phyloP scores from a whole-genome alignment of 2,888 invertebrate genomes.

The Drosophila mayaguana region DNA sequence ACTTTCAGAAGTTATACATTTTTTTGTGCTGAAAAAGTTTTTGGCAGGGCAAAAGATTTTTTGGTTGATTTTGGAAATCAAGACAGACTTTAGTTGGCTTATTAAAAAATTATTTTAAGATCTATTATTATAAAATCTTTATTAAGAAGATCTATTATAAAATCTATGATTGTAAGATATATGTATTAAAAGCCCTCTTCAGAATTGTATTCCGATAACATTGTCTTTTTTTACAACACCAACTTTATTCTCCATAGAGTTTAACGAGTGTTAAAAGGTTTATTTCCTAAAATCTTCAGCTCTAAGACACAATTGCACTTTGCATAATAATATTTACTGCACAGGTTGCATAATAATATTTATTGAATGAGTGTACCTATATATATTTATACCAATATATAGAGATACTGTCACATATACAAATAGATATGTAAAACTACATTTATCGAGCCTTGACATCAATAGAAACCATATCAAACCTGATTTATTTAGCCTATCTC shows the following conservation, averaged over 20 bases:
- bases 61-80: neutral
- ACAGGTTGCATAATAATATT: no score
- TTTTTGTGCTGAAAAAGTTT: neutral
- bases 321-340: neutral
- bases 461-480: neutral
- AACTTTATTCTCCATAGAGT: no score
- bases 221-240: neutral
- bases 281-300: neutral
- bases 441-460: neutral
- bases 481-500: slow-evolving; percentile 6
- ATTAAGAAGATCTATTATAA: neutral
- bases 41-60: no score
- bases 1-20: neutral
- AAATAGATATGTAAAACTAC: neutral
- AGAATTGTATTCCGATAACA: neutral
- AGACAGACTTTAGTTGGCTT: no score
- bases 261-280: no score
- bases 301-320: neutral
- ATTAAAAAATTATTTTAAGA: neutral
- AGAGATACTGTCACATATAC: no score
- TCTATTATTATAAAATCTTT: neutral
- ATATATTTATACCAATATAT: neutral
- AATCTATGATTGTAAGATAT: neutral
- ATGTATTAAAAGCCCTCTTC: neutral
- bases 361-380: neutral